Base-by-base conservation (phyloP, 30 jellyfish, hydroid and myxozoan genomes). In the Catostylus mosaicus region DNA sequence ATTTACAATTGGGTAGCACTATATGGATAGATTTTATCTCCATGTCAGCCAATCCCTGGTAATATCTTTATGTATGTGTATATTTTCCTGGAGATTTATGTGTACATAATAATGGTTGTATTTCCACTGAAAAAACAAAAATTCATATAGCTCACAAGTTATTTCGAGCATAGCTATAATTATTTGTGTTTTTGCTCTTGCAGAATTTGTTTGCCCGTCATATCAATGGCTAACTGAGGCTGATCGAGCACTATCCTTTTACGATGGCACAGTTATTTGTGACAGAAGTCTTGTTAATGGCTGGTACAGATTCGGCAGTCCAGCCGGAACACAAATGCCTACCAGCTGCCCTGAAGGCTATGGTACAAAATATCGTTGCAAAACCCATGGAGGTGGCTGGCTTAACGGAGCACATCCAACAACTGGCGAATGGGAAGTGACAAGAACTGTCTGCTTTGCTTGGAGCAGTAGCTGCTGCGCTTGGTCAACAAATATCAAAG, bases 321-420 rank as follows among this genome's bases (percentile, higher is more conserved):
- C 74, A 34, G 74, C 74, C 20, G 74, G 74, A 19, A 24, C 24
- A 1, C 32, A 61, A 30, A 61, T 61, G 74, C 74, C 23, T n/a
- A 20, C 74, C 2, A 23, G 38, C 38, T 61, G 74, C 38, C 24
- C 20, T 26, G 74, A 61, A 5, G 74, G 27, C 47, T 29, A 61
- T 29, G 74, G 34, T 23, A 20, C 1, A 22, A 61, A 61, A 61
- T 29, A 29, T 34, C 18, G 74, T 16, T 61, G 74, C 74, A 7
- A 9, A 3, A 61, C 74, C 22, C 38, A 61, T 19, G 34, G 20
- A 61, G 74, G 74, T 2, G 74, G 74, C n/a, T 61, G 74, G 74
- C 74, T 61, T 7, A 29, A 61, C 9, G 74, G 74, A 9, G 74
- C 20, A 61, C 74, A 23, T 14, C 74, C 74, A 1, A 22, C 45